Conservation (phyloP, 2,888 invertebrate genomes). For the Lottia gigantea region DNA sequence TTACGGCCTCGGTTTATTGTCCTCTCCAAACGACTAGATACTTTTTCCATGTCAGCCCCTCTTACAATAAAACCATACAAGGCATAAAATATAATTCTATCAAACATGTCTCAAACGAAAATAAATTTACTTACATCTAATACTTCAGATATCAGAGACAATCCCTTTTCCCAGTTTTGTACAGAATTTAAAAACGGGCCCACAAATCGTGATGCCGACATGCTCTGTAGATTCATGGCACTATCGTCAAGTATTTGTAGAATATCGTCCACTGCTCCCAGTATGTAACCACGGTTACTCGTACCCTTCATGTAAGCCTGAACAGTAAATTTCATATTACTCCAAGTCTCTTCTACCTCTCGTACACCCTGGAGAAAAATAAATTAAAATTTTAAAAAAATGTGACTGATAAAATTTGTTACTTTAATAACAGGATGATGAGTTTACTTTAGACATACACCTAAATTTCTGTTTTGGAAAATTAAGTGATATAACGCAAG, state of each 20-base stretch:
- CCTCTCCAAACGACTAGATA: too few relatives aligned
- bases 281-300: conserved; percentile 83
- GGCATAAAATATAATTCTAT: too few relatives aligned
- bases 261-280: conserved; percentile 87
- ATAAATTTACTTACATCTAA: conserved; percentile 74
- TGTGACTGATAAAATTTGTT: neutral
- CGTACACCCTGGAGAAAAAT: conserved; percentile 74
- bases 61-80: too few relatives aligned
- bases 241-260: conserved; percentile 86
- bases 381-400: neutral
- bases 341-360: conserved; percentile 79
- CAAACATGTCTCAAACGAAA: too few relatives aligned
- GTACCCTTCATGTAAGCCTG: conserved; percentile 71
- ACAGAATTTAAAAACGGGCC: conserved; percentile 87
- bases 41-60: too few relatives aligned
- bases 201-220: conserved; percentile 79
- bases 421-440: too few relatives aligned
- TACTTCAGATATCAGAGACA: conserved; percentile 85
- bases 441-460: too few relatives aligned
- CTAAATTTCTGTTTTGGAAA: too few relatives aligned
- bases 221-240: conserved; percentile 88
- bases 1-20: too few relatives aligned
- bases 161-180: conserved; percentile 85
- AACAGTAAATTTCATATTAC: conserved; percentile 68
- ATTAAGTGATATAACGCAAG: too few relatives aligned